Conservation (phyloP, 92 coral and sea anemone genomes). For the Hydrozoanthus gracilis region DNA sequence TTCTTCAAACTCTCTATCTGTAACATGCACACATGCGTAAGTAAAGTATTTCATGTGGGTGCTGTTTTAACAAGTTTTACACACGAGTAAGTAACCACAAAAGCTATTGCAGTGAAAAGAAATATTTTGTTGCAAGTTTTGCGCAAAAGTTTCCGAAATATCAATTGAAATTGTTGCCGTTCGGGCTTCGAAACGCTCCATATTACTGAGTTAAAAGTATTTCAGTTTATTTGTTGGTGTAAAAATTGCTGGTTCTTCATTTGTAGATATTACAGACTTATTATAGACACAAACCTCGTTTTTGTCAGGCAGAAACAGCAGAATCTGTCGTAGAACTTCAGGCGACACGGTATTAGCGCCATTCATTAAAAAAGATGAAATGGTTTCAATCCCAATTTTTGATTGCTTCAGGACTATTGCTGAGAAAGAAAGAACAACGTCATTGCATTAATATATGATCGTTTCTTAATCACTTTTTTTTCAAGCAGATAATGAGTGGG, state of each 20-base stretch:
- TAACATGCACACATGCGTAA: background rate
- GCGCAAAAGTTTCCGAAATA: background rate
- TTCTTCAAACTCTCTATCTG: conserved; percentile 61
- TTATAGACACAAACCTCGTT: conserved; percentile 55
- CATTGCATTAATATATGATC: background rate
- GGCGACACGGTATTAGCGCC: conserved; percentile 57
- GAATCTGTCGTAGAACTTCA: conserved; percentile 68
- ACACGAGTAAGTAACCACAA: background rate
- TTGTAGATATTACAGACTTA: background rate
- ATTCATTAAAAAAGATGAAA: conserved; percentile 24
- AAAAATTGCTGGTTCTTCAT: background rate
- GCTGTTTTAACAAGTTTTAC: background rate
- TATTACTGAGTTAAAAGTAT: no score
- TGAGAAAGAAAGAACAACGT: background rate
- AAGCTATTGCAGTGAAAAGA: background rate
- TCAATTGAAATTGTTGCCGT: background rate
- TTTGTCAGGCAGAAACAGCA: conserved; percentile 74
- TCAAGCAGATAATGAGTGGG: no score
- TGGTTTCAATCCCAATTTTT: conserved; percentile 35
- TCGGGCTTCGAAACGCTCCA: no score
- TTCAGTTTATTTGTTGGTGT: no score
- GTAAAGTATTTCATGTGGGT: background rate
- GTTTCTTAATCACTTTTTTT: background rate
- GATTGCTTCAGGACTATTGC: conserved; percentile 49
- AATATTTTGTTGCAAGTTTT: background rate